Conservation (phyloP, 2,888 invertebrate genomes). For the Beris morrisii region DNA sequence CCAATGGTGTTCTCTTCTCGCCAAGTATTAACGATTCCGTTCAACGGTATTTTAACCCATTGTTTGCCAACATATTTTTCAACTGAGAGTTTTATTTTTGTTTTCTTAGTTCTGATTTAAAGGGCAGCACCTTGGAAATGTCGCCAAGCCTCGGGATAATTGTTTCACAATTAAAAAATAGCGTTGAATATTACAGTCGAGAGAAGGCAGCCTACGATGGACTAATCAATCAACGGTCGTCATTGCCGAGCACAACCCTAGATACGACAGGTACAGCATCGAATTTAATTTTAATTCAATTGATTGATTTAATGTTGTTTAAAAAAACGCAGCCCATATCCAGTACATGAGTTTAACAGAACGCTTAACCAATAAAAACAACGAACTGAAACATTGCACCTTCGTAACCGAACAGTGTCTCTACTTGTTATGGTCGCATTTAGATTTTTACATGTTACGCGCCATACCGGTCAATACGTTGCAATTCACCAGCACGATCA, state of each 20-base stretch:
- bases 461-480: slow-evolving; percentile 58
- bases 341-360: slow-evolving; percentile 56
- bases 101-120: slow-evolving; percentile 35
- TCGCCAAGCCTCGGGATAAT: slow-evolving; percentile 59
- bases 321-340: slow-evolving; percentile 50
- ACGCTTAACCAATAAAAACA: slow-evolving; percentile 61
- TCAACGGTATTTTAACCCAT: slow-evolving; percentile 41
- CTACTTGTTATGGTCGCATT: slow-evolving; percentile 76
- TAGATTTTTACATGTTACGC: slow-evolving; percentile 70
- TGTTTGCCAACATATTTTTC: neutral
- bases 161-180: slow-evolving; percentile 61
- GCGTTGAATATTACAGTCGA: slow-evolving; percentile 61
- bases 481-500: slow-evolving; percentile 42
- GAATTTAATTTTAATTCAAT: neutral
- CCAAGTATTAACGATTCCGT: slow-evolving; percentile 56
- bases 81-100: neutral
- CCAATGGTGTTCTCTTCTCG: slow-evolving; percentile 60
- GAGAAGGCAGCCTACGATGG: slow-evolving; percentile 59
- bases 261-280: slow-evolving; percentile 49
- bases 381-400: slow-evolving; percentile 64
- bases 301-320: neutral
- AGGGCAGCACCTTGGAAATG: slow-evolving; percentile 47
- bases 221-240: slow-evolving; percentile 57
- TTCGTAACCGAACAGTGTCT: slow-evolving; percentile 72
- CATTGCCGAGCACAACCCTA: slow-evolving; percentile 60